Evolutionary conservation across 2,113 vertebrate genomes (phyloP).

Genomic region (Leuciscus idus): DNA sequence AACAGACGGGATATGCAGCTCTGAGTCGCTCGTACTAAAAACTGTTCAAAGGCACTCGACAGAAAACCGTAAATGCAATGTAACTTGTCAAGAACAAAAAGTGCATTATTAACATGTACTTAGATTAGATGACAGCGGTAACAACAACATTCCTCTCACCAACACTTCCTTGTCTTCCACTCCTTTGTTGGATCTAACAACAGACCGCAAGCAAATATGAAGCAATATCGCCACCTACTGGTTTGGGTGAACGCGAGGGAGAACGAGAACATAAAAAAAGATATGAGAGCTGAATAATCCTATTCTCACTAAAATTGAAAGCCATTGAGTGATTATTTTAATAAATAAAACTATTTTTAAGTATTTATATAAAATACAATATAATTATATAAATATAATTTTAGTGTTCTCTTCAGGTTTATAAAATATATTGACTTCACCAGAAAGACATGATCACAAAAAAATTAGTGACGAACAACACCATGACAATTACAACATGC

Average conservation of each 20-base stretch:
- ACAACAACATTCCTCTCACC: conserved; percentile 26
- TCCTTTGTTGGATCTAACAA: neutral
- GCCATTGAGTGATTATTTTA: neutral
- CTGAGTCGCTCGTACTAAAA: neutral
- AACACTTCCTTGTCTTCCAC: conserved; percentile 18
- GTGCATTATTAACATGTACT: neutral
- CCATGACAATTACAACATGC: neutral
- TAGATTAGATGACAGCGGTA: neutral
- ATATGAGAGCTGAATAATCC: neutral
- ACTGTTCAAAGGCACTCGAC: neutral
- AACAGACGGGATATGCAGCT: neutral
- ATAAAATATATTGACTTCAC: neutral
- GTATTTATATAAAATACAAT: neutral
- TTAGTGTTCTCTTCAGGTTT: neutral
- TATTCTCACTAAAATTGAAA: neutral
- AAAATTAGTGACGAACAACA: neutral
- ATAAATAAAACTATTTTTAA: too few species aligned
- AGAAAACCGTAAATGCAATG: neutral
- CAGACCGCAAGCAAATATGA: too few species aligned
- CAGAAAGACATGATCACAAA: neutral
- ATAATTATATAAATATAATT: neutral
- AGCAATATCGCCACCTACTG: conserved; percentile 27
- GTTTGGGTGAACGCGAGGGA: neutral
- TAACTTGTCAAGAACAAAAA: neutral
- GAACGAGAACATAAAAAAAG: neutral